Base-by-base conservation (phyloP, 2,797 vertebrate genomes). In the Gallinago solitaria region DNA sequence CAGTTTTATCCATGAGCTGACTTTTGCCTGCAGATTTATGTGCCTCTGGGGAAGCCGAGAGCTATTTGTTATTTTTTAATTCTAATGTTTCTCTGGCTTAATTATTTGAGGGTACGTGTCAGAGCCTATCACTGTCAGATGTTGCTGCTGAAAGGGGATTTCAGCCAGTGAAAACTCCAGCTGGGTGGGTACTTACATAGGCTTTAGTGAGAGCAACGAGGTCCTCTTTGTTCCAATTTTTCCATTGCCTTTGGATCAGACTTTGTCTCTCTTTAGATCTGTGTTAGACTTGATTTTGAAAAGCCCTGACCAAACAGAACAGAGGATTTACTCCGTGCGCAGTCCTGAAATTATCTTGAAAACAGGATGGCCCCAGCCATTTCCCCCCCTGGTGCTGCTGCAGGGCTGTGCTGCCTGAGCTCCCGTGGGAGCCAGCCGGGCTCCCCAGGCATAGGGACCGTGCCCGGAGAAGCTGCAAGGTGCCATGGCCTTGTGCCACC, bases 341-440 rank as follows among this genome's bases (percentile, higher is more conserved):
- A 71, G 50, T 43, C 54, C 57, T 5, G 24, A 71, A 90, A 67
- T 89, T 3, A 10, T 7, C 59, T 69, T 33, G 41, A 37, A 24
- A 53, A 28, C 9, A 50, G 37, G 32, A 24, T 37, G 28, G 27
- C 23, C 15, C n/a, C 25, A 8, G 17, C 11, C 2, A 6, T n/a
- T 78, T 48, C 57, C 30, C 28, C 51, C 63, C 20, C 6, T 21
- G 8, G 80, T 53, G 37, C 17, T 54, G 37, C 19, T 35, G 59
- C 53, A 39, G 45, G 3, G 13, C 30, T 8, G 43, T 18, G 61
- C 53, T 88, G 59, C 39, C 71, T 33, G 54, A 86, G 77, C 43
- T 43, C 47, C 67, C 2, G 1, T 0, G 21, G 33, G 60, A 27
- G 60, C 74, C 39, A 20, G 37, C 30, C 0, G 1, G 32, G 32